These are phyloP conservation scores for Apamea crenata DNA, from an alignment of 2,888 invertebrate species.

Conservation along the genomic window DNA sequence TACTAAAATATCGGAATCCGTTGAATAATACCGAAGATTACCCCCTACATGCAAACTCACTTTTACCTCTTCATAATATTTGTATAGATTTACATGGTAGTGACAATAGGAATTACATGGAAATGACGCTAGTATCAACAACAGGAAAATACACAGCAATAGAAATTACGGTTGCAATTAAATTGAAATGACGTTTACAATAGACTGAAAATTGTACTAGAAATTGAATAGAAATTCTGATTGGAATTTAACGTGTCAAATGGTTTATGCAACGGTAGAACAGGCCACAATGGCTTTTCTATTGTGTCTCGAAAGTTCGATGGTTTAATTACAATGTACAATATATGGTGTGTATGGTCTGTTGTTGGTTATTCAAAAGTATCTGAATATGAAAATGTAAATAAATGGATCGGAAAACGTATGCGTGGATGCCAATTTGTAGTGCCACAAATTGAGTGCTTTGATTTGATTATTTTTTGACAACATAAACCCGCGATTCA, in stretches of 20 bases:
- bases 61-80: not conserved
- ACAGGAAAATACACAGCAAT: not conserved
- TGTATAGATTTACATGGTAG: not conserved
- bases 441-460: not conserved
- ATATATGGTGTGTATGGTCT: constrained; percentile 9
- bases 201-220: not conserved
- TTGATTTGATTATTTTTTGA: not conserved
- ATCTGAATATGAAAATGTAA: not conserved
- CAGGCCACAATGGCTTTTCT: constrained; percentile 11
- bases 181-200: not conserved
- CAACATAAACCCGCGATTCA: too few relatives aligned
- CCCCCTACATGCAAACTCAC: not conserved
- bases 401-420: not conserved
- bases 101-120: not conserved
- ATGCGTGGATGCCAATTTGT: not conserved
- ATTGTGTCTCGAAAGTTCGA: constrained; percentile 9
- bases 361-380: not conserved
- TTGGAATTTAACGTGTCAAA: constrained; percentile 28
- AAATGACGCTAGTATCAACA: not conserved
- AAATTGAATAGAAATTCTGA: constrained; percentile 20
- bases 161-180: not conserved
- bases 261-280: constrained; percentile 19
- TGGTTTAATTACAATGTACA: constrained; percentile 18
- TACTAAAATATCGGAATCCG: not conserved
- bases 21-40: not conserved